Evolutionary conservation across 2,888 invertebrate species (phyloP), one percentile per base, ranked within the genome.

Genomic region (Agonopterix arenella): DNA sequence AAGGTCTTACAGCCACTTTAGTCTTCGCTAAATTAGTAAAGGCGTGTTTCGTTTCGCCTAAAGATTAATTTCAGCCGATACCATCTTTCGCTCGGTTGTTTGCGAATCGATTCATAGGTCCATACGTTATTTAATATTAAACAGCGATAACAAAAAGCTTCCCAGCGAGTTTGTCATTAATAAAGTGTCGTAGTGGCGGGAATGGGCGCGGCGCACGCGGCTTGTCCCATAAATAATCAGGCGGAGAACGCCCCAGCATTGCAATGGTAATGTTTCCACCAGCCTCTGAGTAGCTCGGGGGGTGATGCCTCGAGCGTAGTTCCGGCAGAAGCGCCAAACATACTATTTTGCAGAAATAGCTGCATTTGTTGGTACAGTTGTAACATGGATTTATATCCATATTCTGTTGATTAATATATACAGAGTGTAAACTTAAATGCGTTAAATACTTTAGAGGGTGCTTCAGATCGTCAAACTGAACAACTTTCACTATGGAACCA

Each of bases 181-280:
- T 79, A 79, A 72, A 73, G 74, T 80, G 82, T 78, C 79, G 68
- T 74, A 66, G 68, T 69, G 74, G 76, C 73, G 68, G 68, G 73
- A 66, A 79, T 76, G 76, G 80, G 78, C 75, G 80, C 68, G 76
- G 72, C 70, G 71, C 70, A 64, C 65, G 72, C 69, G 65, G 66
- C 62, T 60, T 64, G 65, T 68, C 74, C 70, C 78, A 83, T 84
- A 82, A 83, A 84, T 83, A 80, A 80, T 66, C 47, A 36, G 43
- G 5, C 28, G 36, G 28, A 42, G 28, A 28, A 36, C 47, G 47
- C 47, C 47, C 43, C 4, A 9, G 5, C 40, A n/a, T 40, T 69
- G 5, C 40, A 4, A n/a, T 69, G 73, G 70, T 73, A 76, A 72
- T 72, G 66, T 66, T 62, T 64, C 58, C 59, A 65, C 13, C 43